A percentile compares a stretch with the other conserved stretches of the same genome.
Evolutionary conservation across 1,140 invertebrate species (phyloP).

Genomic region (Daktulosphaira vitifoliae): DNA sequence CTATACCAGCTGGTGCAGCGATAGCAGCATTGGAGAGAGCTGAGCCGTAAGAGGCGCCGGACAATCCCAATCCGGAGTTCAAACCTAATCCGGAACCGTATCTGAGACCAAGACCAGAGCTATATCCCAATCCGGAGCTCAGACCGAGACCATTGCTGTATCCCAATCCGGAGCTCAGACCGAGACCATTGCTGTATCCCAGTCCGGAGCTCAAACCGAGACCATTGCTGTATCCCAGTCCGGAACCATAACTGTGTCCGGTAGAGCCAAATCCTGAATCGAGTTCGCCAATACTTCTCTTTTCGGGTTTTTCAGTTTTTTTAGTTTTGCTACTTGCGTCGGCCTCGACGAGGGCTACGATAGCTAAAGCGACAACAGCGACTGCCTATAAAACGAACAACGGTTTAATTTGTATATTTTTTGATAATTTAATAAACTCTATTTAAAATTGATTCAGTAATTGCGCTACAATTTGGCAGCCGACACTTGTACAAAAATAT

Average conservation of each 20-base stretch:
- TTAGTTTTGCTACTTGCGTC: not conserved
- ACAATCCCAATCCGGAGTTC: not conserved
- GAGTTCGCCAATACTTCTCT: not conserved
- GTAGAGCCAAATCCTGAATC: not conserved
- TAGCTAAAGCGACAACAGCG: not conserved
- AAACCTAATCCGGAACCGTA: no score
- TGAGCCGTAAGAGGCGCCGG: not conserved
- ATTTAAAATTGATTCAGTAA: no score
- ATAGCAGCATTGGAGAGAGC: not conserved
- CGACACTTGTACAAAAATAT: no score
- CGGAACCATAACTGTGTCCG: not conserved
- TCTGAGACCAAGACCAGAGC: not conserved
- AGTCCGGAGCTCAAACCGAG: not conserved
- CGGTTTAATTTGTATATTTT: no score
- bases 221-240: not conserved
- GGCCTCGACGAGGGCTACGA: constrained; percentile 13
- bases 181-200: not conserved
- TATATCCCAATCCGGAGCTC: not conserved
- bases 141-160: not conserved
- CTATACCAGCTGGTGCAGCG: not conserved
- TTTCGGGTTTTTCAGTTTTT: not conserved
- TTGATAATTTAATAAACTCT: no score
- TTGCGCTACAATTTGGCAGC: no score
- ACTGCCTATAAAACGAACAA: not conserved
- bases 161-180: not conserved